Evolutionary conservation across 2,888 invertebrate species (phyloP), one percentile per base, ranked within the genome.

Genomic region (Eilema sororculum): DNA sequence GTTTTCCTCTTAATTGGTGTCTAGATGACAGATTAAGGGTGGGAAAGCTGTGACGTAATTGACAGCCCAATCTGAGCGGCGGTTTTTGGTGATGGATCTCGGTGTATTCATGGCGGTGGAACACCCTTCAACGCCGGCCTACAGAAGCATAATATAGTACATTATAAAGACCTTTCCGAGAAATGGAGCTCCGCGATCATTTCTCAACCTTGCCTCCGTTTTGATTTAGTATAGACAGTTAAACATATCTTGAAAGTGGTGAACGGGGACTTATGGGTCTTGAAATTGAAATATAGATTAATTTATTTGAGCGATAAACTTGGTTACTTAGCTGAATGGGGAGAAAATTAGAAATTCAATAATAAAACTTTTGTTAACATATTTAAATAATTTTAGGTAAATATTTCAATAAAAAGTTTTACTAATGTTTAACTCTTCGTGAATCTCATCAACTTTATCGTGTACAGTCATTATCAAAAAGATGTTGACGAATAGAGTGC

Each of bases 1-100:
- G 90, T 88, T 92, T 89, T 87, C 86, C 84, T 84, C 90, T 90
- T 93, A 94, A 94, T 94, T 94, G 92, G 91, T 92, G 92, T 92
- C 93, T 90, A 91, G 92, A 93, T 95, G 95, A 94, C 93, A 92
- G 90, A 95, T 94, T 92, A 92, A 91, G 91, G 90, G 87, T 84
- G 89, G 90, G 79, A 85, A 86, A 90, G 88, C 88, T 84, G 90
- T 92, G 92, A 92, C 92, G 91, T 93, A 94, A 95, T 94, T 94
- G 94, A 94, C 94, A 94, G 90, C 86, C 85, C 90, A 93, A 94
- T 94, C 91, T 88, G 88, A 91, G 89, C 88, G 76, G 87, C 82
- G 89, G 91, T 88, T 87, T n/a, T 85, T 77, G 81, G 86, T 92
- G 91, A 93, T 91, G 90, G 87, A 89, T 90, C 83, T 88, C 83